phyloP scores from a whole-genome alignment of 2,888 invertebrate genomes.

The Boloria euphrosyne region DNA sequence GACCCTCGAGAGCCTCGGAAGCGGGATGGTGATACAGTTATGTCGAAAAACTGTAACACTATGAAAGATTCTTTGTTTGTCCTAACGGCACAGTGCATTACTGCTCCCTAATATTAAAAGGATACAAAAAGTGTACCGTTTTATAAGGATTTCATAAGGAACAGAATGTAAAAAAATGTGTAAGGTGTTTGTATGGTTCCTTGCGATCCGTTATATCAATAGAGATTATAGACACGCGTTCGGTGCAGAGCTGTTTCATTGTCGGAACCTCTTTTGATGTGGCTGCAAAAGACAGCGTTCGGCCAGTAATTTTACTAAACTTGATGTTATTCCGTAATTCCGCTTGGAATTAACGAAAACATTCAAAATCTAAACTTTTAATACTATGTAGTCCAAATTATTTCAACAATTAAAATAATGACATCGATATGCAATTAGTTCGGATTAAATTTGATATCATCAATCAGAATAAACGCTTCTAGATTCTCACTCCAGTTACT shows the following conservation, averaged over 20 bases:
- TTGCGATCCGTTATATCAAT: conserved; percentile 77
- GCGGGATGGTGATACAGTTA: conserved; percentile 74
- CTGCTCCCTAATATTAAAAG: conserved; percentile 66
- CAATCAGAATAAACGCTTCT: conserved; percentile 55
- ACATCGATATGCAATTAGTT: conserved; percentile 19
- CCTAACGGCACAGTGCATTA: conserved; percentile 70
- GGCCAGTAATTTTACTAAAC: conserved; percentile 54
- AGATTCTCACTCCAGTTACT: conserved; percentile 60
- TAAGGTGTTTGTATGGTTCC: conserved; percentile 76
- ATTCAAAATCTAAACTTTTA: neutral
- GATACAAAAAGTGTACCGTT: conserved; percentile 70
- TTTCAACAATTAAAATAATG: conserved; percentile 13
- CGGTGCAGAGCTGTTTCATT: conserved; percentile 60
- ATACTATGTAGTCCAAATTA: neutral
- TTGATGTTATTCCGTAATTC: conserved; percentile 68
- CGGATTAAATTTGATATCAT: conserved; percentile 50
- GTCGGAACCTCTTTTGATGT: conserved; percentile 71
- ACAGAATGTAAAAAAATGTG: conserved; percentile 58
- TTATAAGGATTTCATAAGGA: conserved; percentile 67
- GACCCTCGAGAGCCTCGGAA: conserved; percentile 56
- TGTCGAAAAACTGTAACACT: conserved; percentile 77
- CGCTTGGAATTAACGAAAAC: neutral
- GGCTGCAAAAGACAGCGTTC: conserved; percentile 71
- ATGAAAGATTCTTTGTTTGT: conserved; percentile 60
- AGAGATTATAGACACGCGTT: conserved; percentile 80